These are phyloP conservation scores for Malthinus flaveolus DNA, from an alignment of 2,888 invertebrate genomes.

Conservation along the genomic window DNA sequence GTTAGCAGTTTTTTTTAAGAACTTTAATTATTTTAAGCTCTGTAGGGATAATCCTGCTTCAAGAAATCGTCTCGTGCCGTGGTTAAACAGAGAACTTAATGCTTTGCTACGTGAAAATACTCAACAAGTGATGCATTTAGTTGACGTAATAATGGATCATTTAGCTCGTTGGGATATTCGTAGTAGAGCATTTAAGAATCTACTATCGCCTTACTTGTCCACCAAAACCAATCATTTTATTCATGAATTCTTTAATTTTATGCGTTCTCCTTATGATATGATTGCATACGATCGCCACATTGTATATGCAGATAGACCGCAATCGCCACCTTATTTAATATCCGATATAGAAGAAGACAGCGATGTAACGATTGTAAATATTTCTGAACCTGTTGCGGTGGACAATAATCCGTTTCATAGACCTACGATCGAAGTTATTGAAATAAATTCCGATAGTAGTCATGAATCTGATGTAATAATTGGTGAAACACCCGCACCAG, in stretches of 20 bases:
- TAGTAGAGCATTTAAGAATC: constrained; percentile 70
- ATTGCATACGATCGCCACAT: constrained; percentile 77
- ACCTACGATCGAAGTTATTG: constrained; percentile 38
- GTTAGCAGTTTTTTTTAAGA: background rate
- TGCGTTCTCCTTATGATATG: constrained; percentile 85
- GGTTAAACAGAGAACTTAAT: constrained; percentile 85
- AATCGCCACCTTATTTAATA: constrained; percentile 36
- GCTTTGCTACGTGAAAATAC: constrained; percentile 70
- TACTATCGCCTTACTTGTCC: constrained; percentile 70
- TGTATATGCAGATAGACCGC: constrained; percentile 60
- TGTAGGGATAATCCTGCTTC: constrained; percentile 76
- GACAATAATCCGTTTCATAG: constrained; percentile 31
- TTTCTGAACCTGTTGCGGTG: constrained; percentile 21
- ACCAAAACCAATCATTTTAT: constrained; percentile 81
- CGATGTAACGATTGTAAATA: constrained; percentile 48
- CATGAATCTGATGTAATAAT: constrained; percentile 44
- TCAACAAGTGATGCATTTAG: constrained; percentile 65
- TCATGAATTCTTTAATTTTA: constrained; percentile 86
- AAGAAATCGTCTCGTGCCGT: constrained; percentile 80
- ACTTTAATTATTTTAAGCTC: background rate
- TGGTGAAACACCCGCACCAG: constrained; percentile 39
- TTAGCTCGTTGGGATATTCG: constrained; percentile 69
- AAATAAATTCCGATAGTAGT: constrained; percentile 40
- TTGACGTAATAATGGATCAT: constrained; percentile 70
- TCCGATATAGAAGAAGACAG: constrained; percentile 49